Evolutionary conservation across 2,113 vertebrate genomes (phyloP), one percentile per base, ranked within the genome.

Genomic region (Cromileptes altivelis): DNA sequence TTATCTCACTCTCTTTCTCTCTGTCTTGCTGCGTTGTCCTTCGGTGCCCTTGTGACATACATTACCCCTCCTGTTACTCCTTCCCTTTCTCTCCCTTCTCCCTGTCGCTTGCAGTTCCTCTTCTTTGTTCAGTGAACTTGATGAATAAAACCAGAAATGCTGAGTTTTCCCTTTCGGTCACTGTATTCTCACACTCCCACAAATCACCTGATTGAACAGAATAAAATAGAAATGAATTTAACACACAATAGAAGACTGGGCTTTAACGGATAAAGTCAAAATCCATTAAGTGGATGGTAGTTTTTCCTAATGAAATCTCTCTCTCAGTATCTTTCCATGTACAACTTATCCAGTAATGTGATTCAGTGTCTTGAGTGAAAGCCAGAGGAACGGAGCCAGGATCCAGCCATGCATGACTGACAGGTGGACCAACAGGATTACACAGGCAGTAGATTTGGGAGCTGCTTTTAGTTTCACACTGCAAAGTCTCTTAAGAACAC

Each of bases 341-440:
- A 17, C 58, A 75, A 45, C 76, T 88, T 71, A 25, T 42, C n/a
- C 61, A 8, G 0, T 70, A 68, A 82, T 80, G 62, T 77, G 75
- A 85, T 83, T 83, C 45, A 10, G 25, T 50, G 30, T 60, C n/a
- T 72, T 18, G 14, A 6, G 25, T 52, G 25, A 49, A 45, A 58
- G 23, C n/a, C 37, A 33, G 23, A 73, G 52, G 49, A 60, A 60
- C 77, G 42, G 30, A 53, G 58, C 42, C 18, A 10, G 19, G 53
- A 79, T 37, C 37, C 75, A 85, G 65, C 52, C 40, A 65, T 50
- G 76, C 56, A 30, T n/a, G 5, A 47, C 72, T 64, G 75, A 76
- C 75, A 69, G 37, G 75, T 77, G 80, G 71, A 74, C 55, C 75
- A 67, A 82, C 61, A 52, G 79, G 83, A 88, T 90, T 85, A 92